Evolutionary conservation across 2,113 vertebrate species (phyloP), one percentile per base, ranked within the genome.

Genomic region (Suricata suricatta): DNA sequence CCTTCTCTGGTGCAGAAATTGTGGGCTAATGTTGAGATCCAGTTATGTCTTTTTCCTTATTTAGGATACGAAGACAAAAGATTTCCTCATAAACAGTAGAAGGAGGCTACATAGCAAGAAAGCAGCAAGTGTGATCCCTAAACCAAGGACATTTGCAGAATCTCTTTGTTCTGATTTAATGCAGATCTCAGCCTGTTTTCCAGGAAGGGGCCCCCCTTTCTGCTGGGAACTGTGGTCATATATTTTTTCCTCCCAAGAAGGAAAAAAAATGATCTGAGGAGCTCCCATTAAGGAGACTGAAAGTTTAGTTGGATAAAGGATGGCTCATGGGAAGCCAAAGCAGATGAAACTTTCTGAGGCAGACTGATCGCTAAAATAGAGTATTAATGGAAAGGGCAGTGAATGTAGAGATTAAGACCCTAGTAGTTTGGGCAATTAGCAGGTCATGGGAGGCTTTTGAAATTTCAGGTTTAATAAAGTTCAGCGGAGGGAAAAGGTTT

Each of bases 21-120:
- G 29, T 90, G 79, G 44, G 25, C 54, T 87, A 63, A 92, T 92
- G 41, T 5, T 85, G 89, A 96, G 92, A 74, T 95, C 47, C n/a
- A 85, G 8, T 81, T 60, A 57, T 21, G 41, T 60, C 33, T 81
- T 88, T 33, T 50, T 12, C 27, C 44, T 91, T 92, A 33, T 71
- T 71, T 74, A 85, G 69, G 23, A 21, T 94, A 72, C 29, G 76
- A 71, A 74, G 87, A 33, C 33, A 68, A 57, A 80, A 27, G 38
- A 29, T 60, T 69, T 84, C 69, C 47, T 79, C 17, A 50, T 96
- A 76, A 71, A 76, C 31, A 79, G 7, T 80, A 82, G 64, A 76
- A 84, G 41, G 90, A 88, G n/a, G 29, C 57, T 76, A 2, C 16
- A 5, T 47, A 41, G 60, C 64, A 69, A 35, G 35, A 95, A 35